Percentiles rank a stretch among this genome's conserved stretches.
These are phyloP conservation scores for Graphium colonna DNA, from an alignment of 2,888 invertebrate genomes.

Conservation along the genomic window DNA sequence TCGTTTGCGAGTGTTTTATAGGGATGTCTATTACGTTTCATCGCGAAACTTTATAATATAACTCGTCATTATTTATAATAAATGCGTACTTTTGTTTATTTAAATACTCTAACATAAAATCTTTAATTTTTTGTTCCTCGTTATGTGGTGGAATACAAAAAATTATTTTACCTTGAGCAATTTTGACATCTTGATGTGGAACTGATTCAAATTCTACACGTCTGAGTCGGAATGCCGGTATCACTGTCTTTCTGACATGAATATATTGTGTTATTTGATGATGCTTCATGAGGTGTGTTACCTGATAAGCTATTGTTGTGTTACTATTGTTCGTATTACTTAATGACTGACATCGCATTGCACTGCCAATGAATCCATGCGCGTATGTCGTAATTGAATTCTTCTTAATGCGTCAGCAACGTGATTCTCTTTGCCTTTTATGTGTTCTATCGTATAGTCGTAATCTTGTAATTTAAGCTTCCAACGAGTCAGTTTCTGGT, in stretches of 20 bases:
- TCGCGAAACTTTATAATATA: constrained; percentile 16
- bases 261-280: background rate
- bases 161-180: background rate
- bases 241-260: background rate
- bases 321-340: background rate
- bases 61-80: constrained; percentile 19
- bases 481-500: background rate
- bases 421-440: too few relatives aligned
- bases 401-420: too few relatives aligned
- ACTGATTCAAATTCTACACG: background rate
- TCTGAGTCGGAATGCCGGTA: background rate
- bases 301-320: background rate
- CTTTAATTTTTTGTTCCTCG: background rate
- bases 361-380: background rate
- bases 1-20: constrained; percentile 4
- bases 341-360: too few relatives aligned
- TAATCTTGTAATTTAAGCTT: constrained; percentile 25
- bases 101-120: background rate
- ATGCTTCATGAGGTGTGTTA: too few relatives aligned
- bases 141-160: constrained; percentile 2
- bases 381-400: constrained; percentile 1
- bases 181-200: background rate
- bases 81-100: constrained; percentile 17
- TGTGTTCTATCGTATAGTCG: too few relatives aligned
- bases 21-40: too few relatives aligned